These are phyloP conservation scores for Drosophila pseudoananassae DNA, from an alignment of 1,140 invertebrate species.

Conservation along the genomic window DNA sequence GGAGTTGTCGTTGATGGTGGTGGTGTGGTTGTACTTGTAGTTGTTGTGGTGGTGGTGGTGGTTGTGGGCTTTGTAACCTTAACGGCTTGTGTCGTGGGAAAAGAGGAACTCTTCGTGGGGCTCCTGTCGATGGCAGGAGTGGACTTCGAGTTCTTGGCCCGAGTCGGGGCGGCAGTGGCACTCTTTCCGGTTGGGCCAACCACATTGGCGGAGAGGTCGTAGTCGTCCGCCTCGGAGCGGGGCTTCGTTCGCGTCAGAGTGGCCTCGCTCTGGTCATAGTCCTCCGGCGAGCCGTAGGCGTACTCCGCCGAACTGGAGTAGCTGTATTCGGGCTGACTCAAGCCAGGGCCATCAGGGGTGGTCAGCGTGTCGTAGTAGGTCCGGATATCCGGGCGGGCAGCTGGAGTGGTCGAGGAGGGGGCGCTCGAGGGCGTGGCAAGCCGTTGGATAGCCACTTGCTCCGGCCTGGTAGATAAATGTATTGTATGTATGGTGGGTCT, in stretches of 20 bases:
- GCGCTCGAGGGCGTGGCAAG: slow-evolving; percentile 27
- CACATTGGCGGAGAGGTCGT: slow-evolving; percentile 53
- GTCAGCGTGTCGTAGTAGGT: slow-evolving; percentile 62
- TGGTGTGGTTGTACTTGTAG: slow-evolving; percentile 36
- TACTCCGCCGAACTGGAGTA: slow-evolving; percentile 62
- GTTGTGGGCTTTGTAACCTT: slow-evolving; percentile 43
- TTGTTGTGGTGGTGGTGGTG: slow-evolving; percentile 54
- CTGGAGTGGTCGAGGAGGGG: slow-evolving; percentile 32
- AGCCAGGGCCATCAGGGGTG: slow-evolving; percentile 26
- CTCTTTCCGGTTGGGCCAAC: slow-evolving; percentile 23
- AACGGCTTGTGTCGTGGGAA: slow-evolving; percentile 37
- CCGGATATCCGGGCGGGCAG: slow-evolving; percentile 45
- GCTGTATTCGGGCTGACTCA: slow-evolving; percentile 47
- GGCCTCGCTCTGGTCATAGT: slow-evolving; percentile 51
- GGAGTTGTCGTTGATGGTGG: slow-evolving; percentile 48
- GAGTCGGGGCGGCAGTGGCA: slow-evolving; percentile 7
- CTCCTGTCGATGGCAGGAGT: slow-evolving; percentile 24
- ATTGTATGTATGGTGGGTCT: slow-evolving; percentile 35
- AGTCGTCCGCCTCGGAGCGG: slow-evolving; percentile 41
- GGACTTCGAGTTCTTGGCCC: slow-evolving; percentile 19
- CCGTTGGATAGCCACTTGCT: slow-evolving; percentile 62
- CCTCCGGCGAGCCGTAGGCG: slow-evolving; percentile 32
- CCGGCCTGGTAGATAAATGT: slow-evolving; percentile 60
- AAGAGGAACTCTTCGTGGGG: slow-evolving; percentile 42
- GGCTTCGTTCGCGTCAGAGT: slow-evolving; percentile 11